Conservation (phyloP, 2,113 vertebrate species). For the Vulpes ferrilata region DNA sequence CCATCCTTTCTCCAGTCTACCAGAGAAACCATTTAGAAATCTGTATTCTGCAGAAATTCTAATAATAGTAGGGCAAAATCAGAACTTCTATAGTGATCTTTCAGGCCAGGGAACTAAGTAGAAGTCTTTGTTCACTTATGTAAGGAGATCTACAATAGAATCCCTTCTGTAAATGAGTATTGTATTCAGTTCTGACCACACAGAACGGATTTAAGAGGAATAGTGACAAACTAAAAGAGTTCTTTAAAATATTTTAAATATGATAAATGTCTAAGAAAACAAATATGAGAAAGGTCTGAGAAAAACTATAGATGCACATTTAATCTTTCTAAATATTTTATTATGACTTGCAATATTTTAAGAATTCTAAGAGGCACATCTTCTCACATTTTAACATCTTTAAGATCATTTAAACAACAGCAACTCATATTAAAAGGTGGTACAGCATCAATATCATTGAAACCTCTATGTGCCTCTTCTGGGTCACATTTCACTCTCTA, state of each 20-base stretch:
- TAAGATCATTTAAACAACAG: background rate
- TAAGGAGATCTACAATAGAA: background rate
- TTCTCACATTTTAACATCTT: background rate
- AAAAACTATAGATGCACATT: background rate
- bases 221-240: background rate
- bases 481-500: background rate
- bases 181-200: background rate
- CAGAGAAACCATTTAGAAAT: background rate
- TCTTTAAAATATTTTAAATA: conserved; percentile 15
- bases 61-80: background rate
- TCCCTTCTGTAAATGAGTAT: background rate
- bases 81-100: background rate
- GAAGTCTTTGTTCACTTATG: background rate
- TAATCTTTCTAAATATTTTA: background rate
- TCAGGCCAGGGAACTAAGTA: background rate
- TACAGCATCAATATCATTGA: background rate
- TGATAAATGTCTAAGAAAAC: background rate
- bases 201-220: background rate
- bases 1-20: background rate
- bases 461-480: background rate
- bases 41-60: background rate
- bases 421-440: background rate
- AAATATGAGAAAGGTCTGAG: too few species aligned
- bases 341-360: background rate
- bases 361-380: background rate